Evolutionary conservation across 1,140 invertebrate species (phyloP).

Genomic region (Zaprionus inermis): DNA sequence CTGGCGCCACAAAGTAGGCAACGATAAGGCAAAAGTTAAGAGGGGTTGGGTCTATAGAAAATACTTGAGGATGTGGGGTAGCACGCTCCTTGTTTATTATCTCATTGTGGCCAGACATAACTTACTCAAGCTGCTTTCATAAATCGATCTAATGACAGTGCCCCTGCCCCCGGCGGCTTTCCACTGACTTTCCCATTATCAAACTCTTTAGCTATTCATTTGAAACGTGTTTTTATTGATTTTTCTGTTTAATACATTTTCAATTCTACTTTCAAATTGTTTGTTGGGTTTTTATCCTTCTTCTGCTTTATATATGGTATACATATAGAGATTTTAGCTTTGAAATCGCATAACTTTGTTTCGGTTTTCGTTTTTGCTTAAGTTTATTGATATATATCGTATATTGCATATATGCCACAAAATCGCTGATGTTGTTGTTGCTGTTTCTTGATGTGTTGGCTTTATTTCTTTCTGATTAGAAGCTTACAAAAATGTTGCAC

Average conservation of each 20-base stretch:
- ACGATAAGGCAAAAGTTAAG: slow-evolving; percentile 18
- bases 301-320: slow-evolving; percentile 42
- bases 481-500: slow-evolving; percentile 60
- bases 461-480: slow-evolving; percentile 37
- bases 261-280: slow-evolving; percentile 53
- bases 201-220: slow-evolving; percentile 21
- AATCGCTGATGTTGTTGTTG: slow-evolving; percentile 43
- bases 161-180: not conserved
- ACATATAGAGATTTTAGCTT: slow-evolving; percentile 27
- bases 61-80: no score
- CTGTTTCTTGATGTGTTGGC: slow-evolving; percentile 2
- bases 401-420: slow-evolving; percentile 79
- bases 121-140: not conserved
- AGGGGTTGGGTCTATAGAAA: not conserved
- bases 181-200: not conserved
- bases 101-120: not conserved
- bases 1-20: slow-evolving; percentile 54
- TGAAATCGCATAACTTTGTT: slow-evolving; percentile 36
- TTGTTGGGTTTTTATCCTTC: slow-evolving; percentile 14
- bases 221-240: slow-evolving; percentile 50
- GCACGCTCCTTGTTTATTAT: slow-evolving; percentile 27
- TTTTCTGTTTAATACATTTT: slow-evolving; percentile 59
- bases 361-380: slow-evolving; percentile 49
- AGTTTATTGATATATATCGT: slow-evolving; percentile 49
- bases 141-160: not conserved